Conservation (phyloP, 2,113 vertebrate species). For the Calidris pygmaea region DNA sequence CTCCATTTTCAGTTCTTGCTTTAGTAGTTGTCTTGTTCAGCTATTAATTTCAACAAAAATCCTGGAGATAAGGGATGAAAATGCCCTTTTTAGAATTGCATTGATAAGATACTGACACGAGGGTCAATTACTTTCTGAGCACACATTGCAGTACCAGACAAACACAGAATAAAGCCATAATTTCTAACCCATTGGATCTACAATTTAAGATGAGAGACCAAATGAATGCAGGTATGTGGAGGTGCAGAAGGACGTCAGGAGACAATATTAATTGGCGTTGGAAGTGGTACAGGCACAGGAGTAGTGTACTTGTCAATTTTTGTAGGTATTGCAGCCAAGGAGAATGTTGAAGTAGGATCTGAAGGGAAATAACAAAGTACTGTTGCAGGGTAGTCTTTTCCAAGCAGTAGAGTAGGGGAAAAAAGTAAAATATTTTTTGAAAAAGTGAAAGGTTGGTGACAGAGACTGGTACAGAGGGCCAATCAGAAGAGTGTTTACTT, state of each 20-base stretch:
- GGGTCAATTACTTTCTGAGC: slow-evolving; percentile 18
- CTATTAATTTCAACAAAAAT: slow-evolving; percentile 1
- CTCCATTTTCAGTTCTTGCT: background rate
- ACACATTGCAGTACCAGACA: background rate
- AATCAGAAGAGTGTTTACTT: background rate
- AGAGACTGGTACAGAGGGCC: background rate
- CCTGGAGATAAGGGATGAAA: background rate
- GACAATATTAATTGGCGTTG: background rate
- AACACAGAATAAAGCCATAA: background rate
- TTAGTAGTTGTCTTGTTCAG: background rate
- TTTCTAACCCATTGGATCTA: background rate
- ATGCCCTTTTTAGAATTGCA: background rate
- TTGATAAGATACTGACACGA: background rate
- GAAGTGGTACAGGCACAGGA: background rate
- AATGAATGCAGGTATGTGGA: background rate
- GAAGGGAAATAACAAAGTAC: background rate
- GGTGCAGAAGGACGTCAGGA: background rate
- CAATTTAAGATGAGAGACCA: background rate
- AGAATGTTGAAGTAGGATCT: background rate
- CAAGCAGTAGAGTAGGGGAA: background rate
- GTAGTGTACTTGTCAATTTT: background rate
- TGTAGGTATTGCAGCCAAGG: background rate
- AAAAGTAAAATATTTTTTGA: background rate
- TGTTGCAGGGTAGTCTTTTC: background rate
- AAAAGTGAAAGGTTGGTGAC: background rate